Evolutionary conservation across 2,888 invertebrate species (phyloP), one percentile per base, ranked within the genome.

Genomic region (Gisinianus flammeolus): DNA sequence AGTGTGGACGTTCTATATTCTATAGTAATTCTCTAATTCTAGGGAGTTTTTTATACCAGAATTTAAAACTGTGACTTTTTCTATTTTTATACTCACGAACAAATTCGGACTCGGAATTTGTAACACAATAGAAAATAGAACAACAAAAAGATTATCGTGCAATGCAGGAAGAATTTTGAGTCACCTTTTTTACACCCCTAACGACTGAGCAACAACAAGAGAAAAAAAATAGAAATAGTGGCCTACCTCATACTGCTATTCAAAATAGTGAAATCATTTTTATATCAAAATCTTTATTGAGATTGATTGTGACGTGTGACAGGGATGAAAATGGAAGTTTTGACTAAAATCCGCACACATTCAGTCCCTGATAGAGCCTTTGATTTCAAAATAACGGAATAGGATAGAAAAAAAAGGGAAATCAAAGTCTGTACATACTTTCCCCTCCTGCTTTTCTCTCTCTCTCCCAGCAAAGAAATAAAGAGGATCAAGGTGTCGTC

Each of bases 301-400:
- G 80, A 80, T 80, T 80, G 80, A 80, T 80, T 77, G 79, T 79
- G 80, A 80, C 80, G 79, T 77, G 79, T 79, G 80, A 80, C 80
- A 80, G 74, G 78, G 76, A 79, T 78, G 58, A 58, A 2, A 58
- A 6, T 5, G 56, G 19, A 56, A 56, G 19, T n/a, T 56, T 16
- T 44, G 44, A 44, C 44, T 44, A 10, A 10, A 16, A 10, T 44
- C 44, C n/a, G n/a, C n/a, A n/a, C n/a, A n/a, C n/a, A n/a, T n/a
- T n/a, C n/a, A n/a, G n/a, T n/a, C n/a, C n/a, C n/a, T n/a, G n/a
- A n/a, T n/a, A n/a, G n/a, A n/a, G n/a, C n/a, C n/a, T n/a, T n/a
- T n/a, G n/a, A n/a, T n/a, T n/a, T n/a, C n/a, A n/a, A n/a, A n/a
- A n/a, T n/a, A 16, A 44, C 10, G 16, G 52, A 44, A 16, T 12